Percentiles rank a stretch among this genome's conserved stretches.
These are phyloP conservation scores for Octodon degus DNA, from an alignment of 2,113 vertebrate species.

Conservation along the genomic window DNA sequence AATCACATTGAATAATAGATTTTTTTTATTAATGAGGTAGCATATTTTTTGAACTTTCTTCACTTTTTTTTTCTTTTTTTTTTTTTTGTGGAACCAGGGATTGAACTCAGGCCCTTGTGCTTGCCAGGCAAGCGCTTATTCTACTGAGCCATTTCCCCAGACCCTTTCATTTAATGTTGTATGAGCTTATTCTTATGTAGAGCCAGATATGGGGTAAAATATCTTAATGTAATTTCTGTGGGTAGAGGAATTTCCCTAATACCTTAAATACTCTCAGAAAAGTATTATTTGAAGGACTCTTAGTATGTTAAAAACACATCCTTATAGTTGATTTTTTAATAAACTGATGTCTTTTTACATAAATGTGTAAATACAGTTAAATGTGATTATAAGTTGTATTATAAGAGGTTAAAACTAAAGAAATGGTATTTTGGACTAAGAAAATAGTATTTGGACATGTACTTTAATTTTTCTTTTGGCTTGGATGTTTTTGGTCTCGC, in stretches of 20 bases:
- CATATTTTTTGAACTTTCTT: conserved; percentile 7
- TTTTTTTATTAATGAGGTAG: conserved; percentile 48
- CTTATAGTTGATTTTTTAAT: conserved; percentile 27
- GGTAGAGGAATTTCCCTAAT: background rate
- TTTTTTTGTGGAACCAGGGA: no score
- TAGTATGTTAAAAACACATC: conserved; percentile 14
- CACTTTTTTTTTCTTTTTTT: no score
- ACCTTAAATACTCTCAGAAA: background rate
- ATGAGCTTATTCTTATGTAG: conserved; percentile 51
- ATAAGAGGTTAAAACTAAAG: conserved; percentile 56
- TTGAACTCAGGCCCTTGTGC: no score
- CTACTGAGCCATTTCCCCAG: no score
- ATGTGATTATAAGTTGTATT: conserved; percentile 4
- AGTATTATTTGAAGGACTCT: conserved; percentile 31
- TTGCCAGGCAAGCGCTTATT: no score
- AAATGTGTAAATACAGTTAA: conserved; percentile 49
- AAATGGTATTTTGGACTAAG: conserved; percentile 27
- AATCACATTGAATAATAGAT: conserved; percentile 31
- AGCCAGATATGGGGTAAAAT: conserved; percentile 26
- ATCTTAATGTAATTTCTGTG: conserved; percentile 61
- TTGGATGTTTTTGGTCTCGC: background rate
- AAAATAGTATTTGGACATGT: no score
- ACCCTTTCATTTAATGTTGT: no score
- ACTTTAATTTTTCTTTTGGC: background rate
- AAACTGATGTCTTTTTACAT: conserved; percentile 30